Conservation (phyloP, 2,797 vertebrate genomes). For the Calcarius lapponicus region DNA sequence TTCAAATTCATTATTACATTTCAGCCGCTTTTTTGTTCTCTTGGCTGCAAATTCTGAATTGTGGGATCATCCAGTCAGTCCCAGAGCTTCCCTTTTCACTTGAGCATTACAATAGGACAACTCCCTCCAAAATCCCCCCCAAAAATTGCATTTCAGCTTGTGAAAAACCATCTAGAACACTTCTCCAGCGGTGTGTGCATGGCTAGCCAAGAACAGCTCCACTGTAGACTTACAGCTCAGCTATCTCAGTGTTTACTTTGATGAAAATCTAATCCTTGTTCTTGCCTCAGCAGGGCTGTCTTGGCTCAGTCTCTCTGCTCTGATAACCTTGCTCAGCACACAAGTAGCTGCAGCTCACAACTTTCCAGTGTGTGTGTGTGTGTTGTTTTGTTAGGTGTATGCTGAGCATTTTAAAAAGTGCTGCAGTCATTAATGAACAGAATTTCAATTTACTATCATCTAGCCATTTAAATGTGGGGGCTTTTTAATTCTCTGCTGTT, state of each 20-base stretch:
- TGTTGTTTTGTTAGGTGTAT: background rate
- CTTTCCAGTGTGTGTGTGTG: background rate
- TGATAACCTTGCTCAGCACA: conserved; percentile 15
- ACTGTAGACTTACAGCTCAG: background rate
- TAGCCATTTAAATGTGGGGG: background rate
- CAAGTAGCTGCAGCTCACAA: background rate
- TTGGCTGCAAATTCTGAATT: background rate
- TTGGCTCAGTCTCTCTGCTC: background rate
- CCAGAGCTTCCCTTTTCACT: background rate
- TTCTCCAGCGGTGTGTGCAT: background rate
- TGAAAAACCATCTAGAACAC: background rate
- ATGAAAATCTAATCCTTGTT: background rate
- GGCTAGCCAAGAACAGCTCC: background rate
- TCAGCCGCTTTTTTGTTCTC: too few species aligned
- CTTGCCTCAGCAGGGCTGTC: background rate
- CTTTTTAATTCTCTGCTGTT: background rate
- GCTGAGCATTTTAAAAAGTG: conserved; percentile 37
- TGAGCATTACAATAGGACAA: background rate
- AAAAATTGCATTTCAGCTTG: background rate
- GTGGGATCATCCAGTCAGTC: background rate
- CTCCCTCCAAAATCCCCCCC: fast-evolving
- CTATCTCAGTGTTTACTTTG: background rate
- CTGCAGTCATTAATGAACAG: conserved; percentile 51
- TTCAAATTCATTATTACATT: background rate
- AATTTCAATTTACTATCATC: conserved; percentile 40